These are phyloP conservation scores for Lepisosteus oculatus DNA, from an alignment of 2,113 vertebrate species.

Conservation along the genomic window DNA sequence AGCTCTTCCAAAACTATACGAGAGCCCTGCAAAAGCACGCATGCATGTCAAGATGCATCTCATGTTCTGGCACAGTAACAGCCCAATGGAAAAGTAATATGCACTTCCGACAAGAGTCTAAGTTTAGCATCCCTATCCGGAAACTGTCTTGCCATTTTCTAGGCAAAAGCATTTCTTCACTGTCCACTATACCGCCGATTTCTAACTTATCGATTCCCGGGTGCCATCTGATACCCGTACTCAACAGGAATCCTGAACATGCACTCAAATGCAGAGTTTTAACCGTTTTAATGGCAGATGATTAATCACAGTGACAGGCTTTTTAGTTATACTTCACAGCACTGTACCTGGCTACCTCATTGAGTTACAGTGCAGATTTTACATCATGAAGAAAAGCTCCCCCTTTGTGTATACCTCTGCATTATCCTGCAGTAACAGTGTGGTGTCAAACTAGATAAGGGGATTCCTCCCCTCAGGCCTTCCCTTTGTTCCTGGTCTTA, in stretches of 20 bases:
- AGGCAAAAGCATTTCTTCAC: neutral
- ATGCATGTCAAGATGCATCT: neutral
- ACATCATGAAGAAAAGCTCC: no score
- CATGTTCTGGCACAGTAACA: neutral
- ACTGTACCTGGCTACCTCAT: neutral
- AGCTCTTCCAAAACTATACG: no score
- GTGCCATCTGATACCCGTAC: slow-evolving; percentile 2
- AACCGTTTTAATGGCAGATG: slow-evolving; percentile 26
- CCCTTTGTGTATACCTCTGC: no score
- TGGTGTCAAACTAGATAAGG: no score
- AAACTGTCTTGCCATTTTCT: slow-evolving; percentile 15
- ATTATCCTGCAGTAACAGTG: no score
- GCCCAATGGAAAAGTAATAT: no score
- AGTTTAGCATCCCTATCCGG: slow-evolving; percentile 41
- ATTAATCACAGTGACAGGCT: slow-evolving; percentile 33
- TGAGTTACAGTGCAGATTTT: neutral
- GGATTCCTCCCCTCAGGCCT: no score
- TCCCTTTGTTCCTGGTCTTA: no score
- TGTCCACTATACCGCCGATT: neutral
- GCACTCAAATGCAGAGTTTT: slow-evolving; percentile 21
- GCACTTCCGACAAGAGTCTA: slow-evolving; percentile 18
- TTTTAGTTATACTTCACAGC: neutral
- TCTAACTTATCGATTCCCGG: slow-evolving; percentile 15
- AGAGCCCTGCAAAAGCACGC: slow-evolving; percentile 11
- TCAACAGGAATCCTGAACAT: slow-evolving; percentile 12